These are phyloP conservation scores for Salticus scenicus DNA, from an alignment of 2,888 invertebrate genomes.

Conservation along the genomic window DNA sequence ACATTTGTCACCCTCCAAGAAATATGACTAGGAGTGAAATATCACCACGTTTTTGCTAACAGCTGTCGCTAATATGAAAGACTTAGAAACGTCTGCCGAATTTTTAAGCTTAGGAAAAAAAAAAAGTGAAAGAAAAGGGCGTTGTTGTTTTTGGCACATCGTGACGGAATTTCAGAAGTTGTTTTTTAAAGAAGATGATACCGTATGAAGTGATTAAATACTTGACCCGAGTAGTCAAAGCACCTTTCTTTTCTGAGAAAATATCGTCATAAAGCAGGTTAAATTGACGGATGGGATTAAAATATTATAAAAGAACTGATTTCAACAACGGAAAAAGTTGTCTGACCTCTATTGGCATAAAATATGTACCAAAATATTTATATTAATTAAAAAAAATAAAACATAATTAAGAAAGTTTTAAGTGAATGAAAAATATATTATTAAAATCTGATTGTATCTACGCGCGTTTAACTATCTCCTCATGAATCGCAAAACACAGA, in stretches of 20 bases:
- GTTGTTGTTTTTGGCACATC: neutral
- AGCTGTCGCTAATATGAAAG: conserved; percentile 8
- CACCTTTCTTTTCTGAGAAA: neutral
- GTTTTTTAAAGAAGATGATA: conserved; percentile 1
- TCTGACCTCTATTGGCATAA: too few relatives aligned
- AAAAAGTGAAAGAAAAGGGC: neutral
- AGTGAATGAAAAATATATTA: too few relatives aligned
- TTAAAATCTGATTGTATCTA: too few relatives aligned
- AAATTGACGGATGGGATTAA: too few relatives aligned
- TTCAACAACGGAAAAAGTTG: too few relatives aligned
- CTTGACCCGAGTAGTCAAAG: neutral
- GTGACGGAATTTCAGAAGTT: neutral
- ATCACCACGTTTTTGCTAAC: neutral
- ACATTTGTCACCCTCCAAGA: neutral
- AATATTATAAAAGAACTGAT: too few relatives aligned
- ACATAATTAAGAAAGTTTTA: too few relatives aligned
- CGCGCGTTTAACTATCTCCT: too few relatives aligned
- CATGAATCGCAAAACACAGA: too few relatives aligned
- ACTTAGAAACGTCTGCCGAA: neutral
- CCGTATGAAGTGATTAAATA: neutral
- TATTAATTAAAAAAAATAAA: too few relatives aligned
- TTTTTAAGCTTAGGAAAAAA: neutral
- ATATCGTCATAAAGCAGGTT: too few relatives aligned
- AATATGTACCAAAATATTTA: too few relatives aligned
- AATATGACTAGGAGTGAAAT: neutral